These are phyloP conservation scores for Coleophora flavipennella DNA, from an alignment of 2,888 invertebrate genomes.

Conservation along the genomic window DNA sequence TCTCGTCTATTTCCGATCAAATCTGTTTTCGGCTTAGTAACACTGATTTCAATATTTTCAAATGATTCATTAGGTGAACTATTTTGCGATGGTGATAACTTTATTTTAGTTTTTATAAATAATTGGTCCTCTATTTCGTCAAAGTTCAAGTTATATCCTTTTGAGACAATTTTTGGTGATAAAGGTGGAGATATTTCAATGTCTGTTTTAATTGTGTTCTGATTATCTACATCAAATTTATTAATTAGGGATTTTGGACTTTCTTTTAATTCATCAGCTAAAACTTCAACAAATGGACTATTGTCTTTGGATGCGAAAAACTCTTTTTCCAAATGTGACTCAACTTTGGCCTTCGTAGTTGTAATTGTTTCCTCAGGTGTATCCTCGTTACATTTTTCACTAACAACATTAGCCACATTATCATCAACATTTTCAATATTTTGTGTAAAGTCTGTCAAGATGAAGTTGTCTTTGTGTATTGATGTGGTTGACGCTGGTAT, in stretches of 20 bases:
- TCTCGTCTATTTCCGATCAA: slow-evolving; percentile 30
- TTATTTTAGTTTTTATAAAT: slow-evolving; percentile 49
- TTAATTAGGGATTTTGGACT: slow-evolving; percentile 9
- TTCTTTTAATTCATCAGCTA: slow-evolving; percentile 19
- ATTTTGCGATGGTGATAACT: slow-evolving; percentile 36
- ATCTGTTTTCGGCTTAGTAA: slow-evolving; percentile 17
- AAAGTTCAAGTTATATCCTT: slow-evolving; percentile 55
- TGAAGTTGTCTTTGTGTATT: too few relatives aligned
- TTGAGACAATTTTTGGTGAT: slow-evolving; percentile 46
- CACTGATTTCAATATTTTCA: slow-evolving; percentile 14
- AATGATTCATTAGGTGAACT: slow-evolving; percentile 16
- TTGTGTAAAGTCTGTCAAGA: neutral
- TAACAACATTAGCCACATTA: neutral
- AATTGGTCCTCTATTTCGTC: slow-evolving; percentile 58
- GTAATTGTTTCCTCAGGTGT: neutral
- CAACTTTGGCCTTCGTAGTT: neutral
- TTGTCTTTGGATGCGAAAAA: slow-evolving; percentile 36
- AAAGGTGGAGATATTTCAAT: slow-evolving; percentile 24
- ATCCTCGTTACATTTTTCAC: neutral
- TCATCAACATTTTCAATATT: neutral
- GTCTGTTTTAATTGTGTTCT: slow-evolving; percentile 19
- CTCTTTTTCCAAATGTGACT: slow-evolving; percentile 26
- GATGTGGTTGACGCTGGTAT: too few relatives aligned
- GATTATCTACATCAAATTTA: slow-evolving; percentile 20
- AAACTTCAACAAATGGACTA: slow-evolving; percentile 42